These are phyloP conservation scores for Cyanoramphus novaezelandiae DNA, from an alignment of 2,113 vertebrate genomes.

Conservation along the genomic window DNA sequence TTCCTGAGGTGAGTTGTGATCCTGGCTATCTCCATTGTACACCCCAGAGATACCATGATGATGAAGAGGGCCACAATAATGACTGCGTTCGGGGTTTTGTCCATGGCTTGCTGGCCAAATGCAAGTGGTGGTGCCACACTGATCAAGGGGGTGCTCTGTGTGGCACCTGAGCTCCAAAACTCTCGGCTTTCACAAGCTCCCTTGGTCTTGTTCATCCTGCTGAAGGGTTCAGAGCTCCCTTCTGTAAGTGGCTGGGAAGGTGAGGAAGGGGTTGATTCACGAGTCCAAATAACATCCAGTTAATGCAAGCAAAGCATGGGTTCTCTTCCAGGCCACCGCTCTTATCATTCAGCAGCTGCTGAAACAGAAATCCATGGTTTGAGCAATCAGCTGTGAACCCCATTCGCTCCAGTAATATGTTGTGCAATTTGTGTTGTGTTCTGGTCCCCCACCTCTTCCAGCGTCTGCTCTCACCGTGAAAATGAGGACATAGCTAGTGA, in stretches of 20 bases:
- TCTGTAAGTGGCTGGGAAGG: neutral
- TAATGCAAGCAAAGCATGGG: neutral
- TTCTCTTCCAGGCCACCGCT: neutral
- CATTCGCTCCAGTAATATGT: neutral
- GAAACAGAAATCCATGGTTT: neutral
- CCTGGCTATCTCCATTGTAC: constrained; percentile 84
- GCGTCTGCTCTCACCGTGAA: accelerated
- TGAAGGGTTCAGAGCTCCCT: neutral
- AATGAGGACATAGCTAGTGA: neutral
- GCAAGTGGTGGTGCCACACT: constrained; percentile 48
- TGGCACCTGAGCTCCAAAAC: neutral
- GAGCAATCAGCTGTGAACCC: neutral
- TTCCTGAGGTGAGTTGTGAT: constrained; percentile 79
- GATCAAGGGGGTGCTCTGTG: neutral
- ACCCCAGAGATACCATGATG: constrained; percentile 81
- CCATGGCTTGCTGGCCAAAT: constrained; percentile 4
- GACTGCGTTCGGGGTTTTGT: constrained; percentile 66
- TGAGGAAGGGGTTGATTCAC: neutral
- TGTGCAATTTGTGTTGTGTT: neutral
- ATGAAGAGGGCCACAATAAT: constrained; percentile 68
- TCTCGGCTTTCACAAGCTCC: neutral
- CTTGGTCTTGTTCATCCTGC: neutral
- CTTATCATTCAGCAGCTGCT: neutral
- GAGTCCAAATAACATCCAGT: neutral
- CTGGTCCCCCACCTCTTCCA: neutral